Evolutionary conservation across 2,888 invertebrate genomes (phyloP).

Genomic region (Escarpia spicata): DNA sequence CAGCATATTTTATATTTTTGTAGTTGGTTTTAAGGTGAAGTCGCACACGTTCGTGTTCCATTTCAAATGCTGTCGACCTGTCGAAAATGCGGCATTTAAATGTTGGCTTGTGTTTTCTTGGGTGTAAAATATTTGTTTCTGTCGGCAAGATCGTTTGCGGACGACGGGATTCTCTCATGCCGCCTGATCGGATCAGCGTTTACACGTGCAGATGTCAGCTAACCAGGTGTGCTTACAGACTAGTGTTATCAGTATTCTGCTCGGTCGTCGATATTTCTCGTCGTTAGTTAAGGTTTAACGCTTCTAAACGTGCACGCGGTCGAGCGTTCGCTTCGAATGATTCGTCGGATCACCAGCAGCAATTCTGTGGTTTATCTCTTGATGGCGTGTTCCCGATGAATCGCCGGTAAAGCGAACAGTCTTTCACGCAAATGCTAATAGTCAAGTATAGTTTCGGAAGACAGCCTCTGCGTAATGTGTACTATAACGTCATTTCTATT

Average conservation of each 20-base stretch:
- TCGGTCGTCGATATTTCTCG: constrained; percentile 1
- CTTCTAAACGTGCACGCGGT: background rate
- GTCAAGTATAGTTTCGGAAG: background rate
- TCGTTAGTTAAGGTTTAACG: background rate
- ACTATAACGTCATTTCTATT: background rate
- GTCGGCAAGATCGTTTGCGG: background rate
- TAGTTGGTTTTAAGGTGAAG: constrained; percentile 16
- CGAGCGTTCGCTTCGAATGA: background rate
- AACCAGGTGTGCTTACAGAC: background rate
- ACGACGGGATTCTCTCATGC: constrained; percentile 13
- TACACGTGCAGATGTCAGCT: background rate
- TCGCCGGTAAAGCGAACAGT: background rate
- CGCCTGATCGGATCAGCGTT: background rate
- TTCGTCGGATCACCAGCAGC: background rate
- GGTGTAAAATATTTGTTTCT: constrained; percentile 13
- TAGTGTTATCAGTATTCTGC: constrained; percentile 8
- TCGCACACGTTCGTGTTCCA: background rate
- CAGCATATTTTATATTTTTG: constrained; percentile 16
- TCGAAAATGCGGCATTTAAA: background rate
- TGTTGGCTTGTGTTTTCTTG: constrained; percentile 4
- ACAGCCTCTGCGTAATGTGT: background rate
- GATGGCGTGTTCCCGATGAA: background rate
- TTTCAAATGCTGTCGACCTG: background rate
- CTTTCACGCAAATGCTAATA: background rate
- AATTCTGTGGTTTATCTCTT: background rate